Evolutionary conservation across 2,797 vertebrate species (phyloP).

Genomic region (Zonotrichia albicollis): DNA sequence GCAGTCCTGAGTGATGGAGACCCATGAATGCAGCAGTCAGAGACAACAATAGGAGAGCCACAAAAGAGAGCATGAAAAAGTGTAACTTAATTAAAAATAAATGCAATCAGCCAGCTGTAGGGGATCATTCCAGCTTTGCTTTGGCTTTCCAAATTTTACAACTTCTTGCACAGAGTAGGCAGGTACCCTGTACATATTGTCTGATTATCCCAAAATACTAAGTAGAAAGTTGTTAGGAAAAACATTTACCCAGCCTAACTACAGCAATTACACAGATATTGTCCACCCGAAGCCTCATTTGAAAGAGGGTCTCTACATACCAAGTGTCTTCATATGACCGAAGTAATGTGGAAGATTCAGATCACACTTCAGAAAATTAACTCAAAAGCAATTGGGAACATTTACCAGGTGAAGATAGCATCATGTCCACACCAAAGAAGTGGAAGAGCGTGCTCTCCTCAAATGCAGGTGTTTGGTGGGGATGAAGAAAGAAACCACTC

Average conservation of each 20-base stretch:
- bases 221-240: not conserved
- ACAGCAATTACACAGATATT: not conserved
- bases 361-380: not conserved
- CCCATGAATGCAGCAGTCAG: not conserved
- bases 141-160: not conserved
- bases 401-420: not conserved
- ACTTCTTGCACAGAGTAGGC: not conserved
- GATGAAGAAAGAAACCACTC: not conserved
- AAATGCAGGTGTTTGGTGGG: not conserved
- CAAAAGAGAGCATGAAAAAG: not conserved
- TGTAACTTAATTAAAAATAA: not conserved
- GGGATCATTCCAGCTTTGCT: not conserved
- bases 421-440: not conserved
- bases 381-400: not conserved
- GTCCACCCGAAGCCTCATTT: not conserved
- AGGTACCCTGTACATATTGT: not conserved
- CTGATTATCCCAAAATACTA: not conserved
- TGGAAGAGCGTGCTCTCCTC: not conserved
- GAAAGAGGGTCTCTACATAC: not conserved
- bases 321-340: not conserved
- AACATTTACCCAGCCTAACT: not conserved
- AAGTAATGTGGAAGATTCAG: not conserved
- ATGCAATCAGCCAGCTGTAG: not conserved
- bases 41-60: not conserved
- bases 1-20: not conserved